A percentile compares a stretch with the other conserved stretches of the same genome.
phyloP scores from a whole-genome alignment of 2,797 vertebrate species.

The Vipera ursinii region DNA sequence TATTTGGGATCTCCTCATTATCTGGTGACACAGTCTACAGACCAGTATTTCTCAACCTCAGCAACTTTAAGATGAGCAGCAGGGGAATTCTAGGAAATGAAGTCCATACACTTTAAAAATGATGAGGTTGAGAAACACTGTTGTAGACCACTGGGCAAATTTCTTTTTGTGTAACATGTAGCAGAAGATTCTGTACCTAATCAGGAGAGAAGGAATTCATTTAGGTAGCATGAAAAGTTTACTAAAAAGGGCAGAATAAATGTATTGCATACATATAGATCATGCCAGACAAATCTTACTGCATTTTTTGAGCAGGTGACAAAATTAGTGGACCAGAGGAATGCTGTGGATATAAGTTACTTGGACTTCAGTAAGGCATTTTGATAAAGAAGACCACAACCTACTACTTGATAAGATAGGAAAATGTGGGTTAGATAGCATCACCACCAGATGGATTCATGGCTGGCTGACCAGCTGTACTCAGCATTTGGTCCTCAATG shows the following conservation, averaged over 20 bases:
- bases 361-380: too few relatives aligned
- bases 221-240: not conserved
- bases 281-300: too few relatives aligned
- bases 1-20: not conserved
- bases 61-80: not conserved
- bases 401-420: too few relatives aligned
- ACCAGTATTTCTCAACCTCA: not conserved
- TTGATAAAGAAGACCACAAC: too few relatives aligned
- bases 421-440: too few relatives aligned
- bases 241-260: not conserved
- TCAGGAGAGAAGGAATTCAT: not conserved
- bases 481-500: too few relatives aligned
- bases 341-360: too few relatives aligned
- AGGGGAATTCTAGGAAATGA: not conserved
- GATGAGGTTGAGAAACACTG: not conserved
- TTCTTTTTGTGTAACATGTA: not conserved
- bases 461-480: too few relatives aligned
- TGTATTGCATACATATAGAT: not conserved
- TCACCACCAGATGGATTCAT: too few relatives aligned
- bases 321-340: too few relatives aligned
- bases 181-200: not conserved
- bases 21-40: not conserved
- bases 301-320: too few relatives aligned
- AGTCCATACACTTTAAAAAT: not conserved
- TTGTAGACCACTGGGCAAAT: not conserved